Conservation (phyloP, 2,888 invertebrate species). For the Leptinotarsa haldemani region DNA sequence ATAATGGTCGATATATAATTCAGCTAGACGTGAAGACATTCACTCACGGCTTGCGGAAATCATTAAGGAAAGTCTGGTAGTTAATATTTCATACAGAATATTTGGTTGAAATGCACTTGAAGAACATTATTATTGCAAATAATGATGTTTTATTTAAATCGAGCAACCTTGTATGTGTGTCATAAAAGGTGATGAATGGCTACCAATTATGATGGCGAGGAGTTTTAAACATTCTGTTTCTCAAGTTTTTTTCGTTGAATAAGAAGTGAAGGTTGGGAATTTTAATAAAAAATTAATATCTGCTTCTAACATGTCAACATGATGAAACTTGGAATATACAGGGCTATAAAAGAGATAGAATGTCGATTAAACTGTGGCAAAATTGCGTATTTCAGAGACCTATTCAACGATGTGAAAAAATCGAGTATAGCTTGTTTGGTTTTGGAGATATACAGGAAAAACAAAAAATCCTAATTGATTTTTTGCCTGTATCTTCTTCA, state of each 20-base stretch:
- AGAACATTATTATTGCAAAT: conserved; percentile 22
- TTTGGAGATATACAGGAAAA: too few relatives aligned
- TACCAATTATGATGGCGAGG: conserved; percentile 21
- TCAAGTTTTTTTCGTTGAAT: conserved; percentile 10
- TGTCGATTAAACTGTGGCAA: too few relatives aligned
- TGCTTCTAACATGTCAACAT: too few relatives aligned
- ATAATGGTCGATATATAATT: conserved; percentile 20
- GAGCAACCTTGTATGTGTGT: conserved; percentile 29
- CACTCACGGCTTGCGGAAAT: conserved; percentile 27
- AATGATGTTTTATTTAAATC: conserved; percentile 26
- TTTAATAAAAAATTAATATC: conserved; percentile 7
- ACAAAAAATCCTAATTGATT: too few relatives aligned
- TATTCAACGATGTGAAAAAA: too few relatives aligned
- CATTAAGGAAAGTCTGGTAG: conserved; percentile 25
- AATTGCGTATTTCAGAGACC: too few relatives aligned
- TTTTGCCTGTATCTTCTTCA: too few relatives aligned
- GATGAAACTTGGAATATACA: too few relatives aligned
- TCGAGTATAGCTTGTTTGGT: too few relatives aligned
- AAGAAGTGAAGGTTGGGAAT: background rate
- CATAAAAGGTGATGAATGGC: conserved; percentile 28
- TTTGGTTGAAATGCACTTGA: conserved; percentile 23
- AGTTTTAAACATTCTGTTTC: conserved; percentile 1
- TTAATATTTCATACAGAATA: conserved; percentile 27
- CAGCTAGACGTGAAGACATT: conserved; percentile 25
- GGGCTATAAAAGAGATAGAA: too few relatives aligned